These are phyloP conservation scores for Diceros bicornis DNA, from an alignment of 2,797 vertebrate genomes.

Conservation along the genomic window DNA sequence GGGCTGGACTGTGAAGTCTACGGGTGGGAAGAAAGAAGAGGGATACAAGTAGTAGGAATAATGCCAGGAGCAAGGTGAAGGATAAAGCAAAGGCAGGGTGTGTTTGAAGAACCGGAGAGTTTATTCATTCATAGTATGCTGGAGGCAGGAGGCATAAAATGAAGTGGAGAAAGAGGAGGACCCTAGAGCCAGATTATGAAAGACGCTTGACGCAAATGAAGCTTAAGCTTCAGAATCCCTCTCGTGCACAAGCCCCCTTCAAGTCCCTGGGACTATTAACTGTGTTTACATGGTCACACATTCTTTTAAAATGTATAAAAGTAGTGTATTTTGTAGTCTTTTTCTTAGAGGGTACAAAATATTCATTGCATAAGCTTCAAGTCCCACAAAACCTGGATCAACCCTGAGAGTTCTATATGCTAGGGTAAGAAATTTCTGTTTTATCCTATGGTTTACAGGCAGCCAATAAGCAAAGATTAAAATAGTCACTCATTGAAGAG, in stretches of 20 bases:
- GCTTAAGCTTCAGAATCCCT: not conserved
- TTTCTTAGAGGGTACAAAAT: not conserved
- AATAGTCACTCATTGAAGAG: not conserved
- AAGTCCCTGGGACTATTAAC: not conserved
- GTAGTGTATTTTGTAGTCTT: not conserved
- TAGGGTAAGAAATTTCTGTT: slow-evolving; percentile 4
- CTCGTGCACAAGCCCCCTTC: not conserved
- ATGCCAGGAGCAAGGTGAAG: not conserved
- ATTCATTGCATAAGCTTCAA: not conserved
- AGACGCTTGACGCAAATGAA: not conserved
- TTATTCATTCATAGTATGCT: not conserved
- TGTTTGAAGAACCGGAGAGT: not conserved
- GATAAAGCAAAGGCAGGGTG: not conserved
- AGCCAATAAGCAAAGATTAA: slow-evolving; percentile 23
- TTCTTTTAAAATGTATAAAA: slow-evolving; percentile 30
- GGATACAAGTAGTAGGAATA: not conserved
- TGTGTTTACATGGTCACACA: not conserved
- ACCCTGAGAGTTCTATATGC: not conserved
- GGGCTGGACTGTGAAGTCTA: not conserved
- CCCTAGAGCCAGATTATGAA: not conserved
- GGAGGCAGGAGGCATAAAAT: not conserved
- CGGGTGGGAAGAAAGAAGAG: not conserved
- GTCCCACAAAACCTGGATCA: not conserved
- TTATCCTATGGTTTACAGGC: not conserved
- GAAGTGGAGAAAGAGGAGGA: not conserved